Percentiles rank a stretch among this genome's conserved stretches.
Evolutionary conservation across 2,797 vertebrate species (phyloP).

Genomic region (Poecilia wingei): DNA sequence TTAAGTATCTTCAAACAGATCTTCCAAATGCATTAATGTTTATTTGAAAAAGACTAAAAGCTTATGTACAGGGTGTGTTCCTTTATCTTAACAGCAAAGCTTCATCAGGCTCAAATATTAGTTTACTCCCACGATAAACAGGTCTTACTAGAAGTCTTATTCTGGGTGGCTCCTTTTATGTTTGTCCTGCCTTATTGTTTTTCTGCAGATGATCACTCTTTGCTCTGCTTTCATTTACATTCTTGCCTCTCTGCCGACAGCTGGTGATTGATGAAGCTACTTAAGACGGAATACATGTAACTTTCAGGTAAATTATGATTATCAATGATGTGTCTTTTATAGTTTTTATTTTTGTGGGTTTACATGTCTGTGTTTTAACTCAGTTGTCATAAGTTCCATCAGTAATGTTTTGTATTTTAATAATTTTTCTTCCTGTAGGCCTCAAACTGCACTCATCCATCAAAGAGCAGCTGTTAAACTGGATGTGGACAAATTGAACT

Average conservation of each 20-base stretch:
- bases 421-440: conserved; percentile 6
- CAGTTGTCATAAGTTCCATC: background rate
- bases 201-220: background rate
- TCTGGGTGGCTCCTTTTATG: background rate
- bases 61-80: background rate
- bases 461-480: background rate
- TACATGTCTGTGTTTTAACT: background rate
- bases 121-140: conserved; percentile 1
- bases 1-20: background rate
- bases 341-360: background rate
- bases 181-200: background rate
- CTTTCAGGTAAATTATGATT: background rate
- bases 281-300: background rate
- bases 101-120: background rate
- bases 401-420: background rate
- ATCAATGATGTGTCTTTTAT: too few relatives aligned
- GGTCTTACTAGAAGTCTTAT: background rate
- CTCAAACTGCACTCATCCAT: background rate
- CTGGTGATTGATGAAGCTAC: background rate
- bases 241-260: background rate
- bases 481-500: conserved; percentile 6
- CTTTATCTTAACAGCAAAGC: background rate
- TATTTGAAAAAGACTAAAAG: background rate
- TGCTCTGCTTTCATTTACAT: background rate
- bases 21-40: background rate